phyloP scores from a whole-genome alignment of 1,140 invertebrate genomes.

The Tetragnatha versicolor region DNA sequence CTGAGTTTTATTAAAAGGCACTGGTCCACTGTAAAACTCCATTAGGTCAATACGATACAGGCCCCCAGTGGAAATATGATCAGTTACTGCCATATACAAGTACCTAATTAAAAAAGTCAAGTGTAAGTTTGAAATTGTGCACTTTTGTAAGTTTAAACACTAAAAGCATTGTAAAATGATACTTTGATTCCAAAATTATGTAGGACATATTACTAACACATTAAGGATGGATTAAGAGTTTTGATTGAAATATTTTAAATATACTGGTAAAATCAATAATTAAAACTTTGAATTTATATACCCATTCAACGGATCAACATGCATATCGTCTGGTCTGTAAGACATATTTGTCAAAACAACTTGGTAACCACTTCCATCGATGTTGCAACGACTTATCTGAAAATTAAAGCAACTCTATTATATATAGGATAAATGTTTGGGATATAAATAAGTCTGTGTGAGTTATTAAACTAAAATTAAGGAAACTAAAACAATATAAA shows the following conservation, averaged over 20 bases:
- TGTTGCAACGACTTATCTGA: conserved; percentile 77
- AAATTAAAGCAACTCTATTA: conserved; percentile 62
- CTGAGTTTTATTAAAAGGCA: not conserved
- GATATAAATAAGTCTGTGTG: too few species aligned
- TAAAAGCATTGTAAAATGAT: too few species aligned
- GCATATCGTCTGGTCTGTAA: conserved; percentile 75
- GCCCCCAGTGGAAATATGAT: conserved; percentile 70
- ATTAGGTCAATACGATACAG: conserved; percentile 80
- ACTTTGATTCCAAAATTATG: too few species aligned
- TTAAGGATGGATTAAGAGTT: not conserved
- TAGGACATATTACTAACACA: not conserved
- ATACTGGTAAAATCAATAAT: too few species aligned
- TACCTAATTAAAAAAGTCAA: too few species aligned
- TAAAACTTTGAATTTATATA: conserved; percentile 63
- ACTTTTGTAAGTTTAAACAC: too few species aligned
- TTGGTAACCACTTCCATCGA: conserved; percentile 73
- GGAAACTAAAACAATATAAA: too few species aligned
- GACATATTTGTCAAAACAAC: conserved; percentile 74
- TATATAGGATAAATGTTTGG: not conserved
- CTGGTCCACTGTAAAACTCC: conserved; percentile 66
- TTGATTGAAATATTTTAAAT: not conserved
- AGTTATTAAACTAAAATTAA: too few species aligned
- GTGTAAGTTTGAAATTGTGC: too few species aligned
- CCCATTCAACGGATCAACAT: conserved; percentile 92
- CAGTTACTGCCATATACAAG: conserved; percentile 75